Conservation (phyloP, 2,888 invertebrate genomes). For the Cheilosia soror region DNA sequence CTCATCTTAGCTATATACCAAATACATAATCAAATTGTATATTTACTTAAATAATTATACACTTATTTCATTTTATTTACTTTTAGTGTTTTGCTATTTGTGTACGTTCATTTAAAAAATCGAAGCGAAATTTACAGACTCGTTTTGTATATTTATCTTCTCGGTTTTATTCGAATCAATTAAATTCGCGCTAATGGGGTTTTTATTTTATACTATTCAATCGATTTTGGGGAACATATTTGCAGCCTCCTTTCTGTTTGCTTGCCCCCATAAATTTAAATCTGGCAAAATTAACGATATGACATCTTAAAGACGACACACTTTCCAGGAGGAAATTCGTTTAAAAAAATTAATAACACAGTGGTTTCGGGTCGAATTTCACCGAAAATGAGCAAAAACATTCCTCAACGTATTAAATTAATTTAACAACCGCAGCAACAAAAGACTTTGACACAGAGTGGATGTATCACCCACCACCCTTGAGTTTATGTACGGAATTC, state of each 20-base stretch:
- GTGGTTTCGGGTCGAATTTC: too few species aligned
- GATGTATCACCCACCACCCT: not conserved
- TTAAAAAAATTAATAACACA: too few species aligned
- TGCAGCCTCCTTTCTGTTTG: not conserved
- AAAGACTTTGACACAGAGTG: not conserved
- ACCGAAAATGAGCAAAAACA: too few species aligned
- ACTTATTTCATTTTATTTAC: slow-evolving; percentile 25
- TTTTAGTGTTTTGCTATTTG: slow-evolving; percentile 16
- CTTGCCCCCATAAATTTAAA: slow-evolving; percentile 3
- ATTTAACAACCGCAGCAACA: not conserved
- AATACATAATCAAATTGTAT: not conserved
- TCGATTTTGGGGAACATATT: slow-evolving; percentile 6
- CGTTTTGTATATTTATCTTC: slow-evolving; percentile 42
- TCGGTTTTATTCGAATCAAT: slow-evolving; percentile 37
- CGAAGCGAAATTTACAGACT: slow-evolving; percentile 23
- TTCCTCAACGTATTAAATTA: too few species aligned
- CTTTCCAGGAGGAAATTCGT: not conserved
- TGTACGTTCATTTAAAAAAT: slow-evolving; percentile 18
- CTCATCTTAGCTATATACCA: not conserved
- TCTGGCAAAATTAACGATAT: slow-evolving; percentile 36
- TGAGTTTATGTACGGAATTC: not conserved
- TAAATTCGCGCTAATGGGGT: slow-evolving; percentile 27
- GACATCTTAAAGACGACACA: slow-evolving; percentile 20
- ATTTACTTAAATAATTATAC: slow-evolving; percentile 30
- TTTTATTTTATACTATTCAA: slow-evolving; percentile 10